These are phyloP conservation scores for Parnassius glacialis DNA, from an alignment of 2,888 invertebrate species.

Conservation along the genomic window DNA sequence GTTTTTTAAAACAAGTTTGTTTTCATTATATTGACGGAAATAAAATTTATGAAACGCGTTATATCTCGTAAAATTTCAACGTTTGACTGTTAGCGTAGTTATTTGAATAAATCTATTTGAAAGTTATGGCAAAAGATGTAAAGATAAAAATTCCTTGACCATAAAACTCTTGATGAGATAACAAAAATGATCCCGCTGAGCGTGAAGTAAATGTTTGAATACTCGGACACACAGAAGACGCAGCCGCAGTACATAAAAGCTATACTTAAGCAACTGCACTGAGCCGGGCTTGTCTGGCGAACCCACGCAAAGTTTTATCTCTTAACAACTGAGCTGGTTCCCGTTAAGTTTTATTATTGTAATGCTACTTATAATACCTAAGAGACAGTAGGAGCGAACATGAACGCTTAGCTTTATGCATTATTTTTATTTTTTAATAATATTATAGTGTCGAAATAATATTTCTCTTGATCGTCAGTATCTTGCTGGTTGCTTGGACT, in stretches of 20 bases:
- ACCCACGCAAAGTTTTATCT: constrained; percentile 76
- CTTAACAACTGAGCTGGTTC: constrained; percentile 68
- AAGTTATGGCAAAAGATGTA: constrained; percentile 11
- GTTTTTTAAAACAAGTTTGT: too few species aligned
- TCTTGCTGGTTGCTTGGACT: too few species aligned
- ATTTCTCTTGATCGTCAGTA: too few species aligned
- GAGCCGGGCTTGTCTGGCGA: constrained; percentile 48
- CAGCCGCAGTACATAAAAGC: constrained; percentile 59
- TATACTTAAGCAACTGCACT: constrained; percentile 68
- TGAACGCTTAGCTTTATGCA: constrained; percentile 45
- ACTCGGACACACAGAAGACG: constrained; percentile 37
- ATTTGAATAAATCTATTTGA: neutral
- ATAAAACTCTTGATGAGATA: constrained; percentile 29
- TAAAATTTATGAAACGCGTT: too few species aligned
- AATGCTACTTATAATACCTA: constrained; percentile 56
- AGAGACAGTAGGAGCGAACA: constrained; percentile 44
- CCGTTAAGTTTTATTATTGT: constrained; percentile 72
- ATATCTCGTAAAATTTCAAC: too few species aligned
- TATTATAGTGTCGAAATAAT: too few species aligned
- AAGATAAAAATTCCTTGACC: constrained; percentile 17
- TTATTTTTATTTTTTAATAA: too few species aligned
- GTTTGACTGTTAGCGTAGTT: too few species aligned
- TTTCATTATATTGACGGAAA: too few species aligned
- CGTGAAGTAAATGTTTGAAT: constrained; percentile 12
- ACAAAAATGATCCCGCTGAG: constrained; percentile 21